Percentiles rank a stretch among this genome's conserved stretches.
These are phyloP conservation scores for Microcebus lehilahytsara DNA, from an alignment of 2,113 vertebrate genomes.

Conservation along the genomic window DNA sequence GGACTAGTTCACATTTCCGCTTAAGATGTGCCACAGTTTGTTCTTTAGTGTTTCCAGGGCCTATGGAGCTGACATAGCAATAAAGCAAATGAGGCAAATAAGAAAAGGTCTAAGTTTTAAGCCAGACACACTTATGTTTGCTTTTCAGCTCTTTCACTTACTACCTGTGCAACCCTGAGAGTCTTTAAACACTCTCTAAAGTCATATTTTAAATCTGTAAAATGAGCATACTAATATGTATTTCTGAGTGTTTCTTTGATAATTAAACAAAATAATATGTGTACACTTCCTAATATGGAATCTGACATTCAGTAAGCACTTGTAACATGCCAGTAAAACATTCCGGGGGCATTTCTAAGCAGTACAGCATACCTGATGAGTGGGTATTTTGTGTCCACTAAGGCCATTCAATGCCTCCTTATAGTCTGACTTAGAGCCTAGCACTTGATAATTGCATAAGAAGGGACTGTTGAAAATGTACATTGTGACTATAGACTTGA, in stretches of 20 bases:
- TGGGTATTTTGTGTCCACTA: neutral
- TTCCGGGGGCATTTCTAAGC: neutral
- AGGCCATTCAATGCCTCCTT: neutral
- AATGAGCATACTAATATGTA: neutral
- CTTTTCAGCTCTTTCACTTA: neutral
- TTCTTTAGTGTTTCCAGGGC: neutral
- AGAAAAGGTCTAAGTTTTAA: neutral
- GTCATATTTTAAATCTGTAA: neutral
- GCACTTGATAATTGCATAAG: neutral
- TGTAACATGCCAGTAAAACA: neutral
- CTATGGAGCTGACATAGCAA: neutral
- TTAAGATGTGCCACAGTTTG: neutral
- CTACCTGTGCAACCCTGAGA: neutral
- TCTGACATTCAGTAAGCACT: neutral
- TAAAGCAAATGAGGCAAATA: neutral
- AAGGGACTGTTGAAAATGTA: neutral
- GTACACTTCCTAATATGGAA: neutral
- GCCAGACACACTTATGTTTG: neutral
- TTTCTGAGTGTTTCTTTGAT: neutral
- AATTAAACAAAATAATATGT: neutral
- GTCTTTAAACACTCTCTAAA: neutral
- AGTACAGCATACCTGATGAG: neutral
- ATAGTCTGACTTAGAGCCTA: neutral
- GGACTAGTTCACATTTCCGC: neutral
- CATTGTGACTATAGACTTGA: neutral